Evolutionary conservation across 1,140 invertebrate genomes (phyloP).

Genomic region (Bombus waltoni): DNA sequence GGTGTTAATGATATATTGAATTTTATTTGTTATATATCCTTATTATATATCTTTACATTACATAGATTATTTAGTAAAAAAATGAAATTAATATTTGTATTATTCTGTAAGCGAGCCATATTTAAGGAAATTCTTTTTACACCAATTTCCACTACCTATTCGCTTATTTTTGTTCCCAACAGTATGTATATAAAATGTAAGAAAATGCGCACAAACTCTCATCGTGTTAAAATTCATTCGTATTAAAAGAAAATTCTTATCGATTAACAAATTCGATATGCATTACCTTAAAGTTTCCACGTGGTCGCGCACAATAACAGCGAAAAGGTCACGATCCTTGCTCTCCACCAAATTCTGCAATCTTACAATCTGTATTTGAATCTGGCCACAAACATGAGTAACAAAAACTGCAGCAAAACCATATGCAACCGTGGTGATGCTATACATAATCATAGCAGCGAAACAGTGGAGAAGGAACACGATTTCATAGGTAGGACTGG

Average conservation of each 20-base stretch:
- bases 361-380: constrained; percentile 51
- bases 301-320: constrained; percentile 38
- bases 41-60: too few relatives aligned
- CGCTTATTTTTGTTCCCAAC: too few relatives aligned
- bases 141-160: too few relatives aligned
- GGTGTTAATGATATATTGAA: too few relatives aligned
- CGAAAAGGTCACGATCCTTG: background rate
- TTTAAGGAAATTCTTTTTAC: too few relatives aligned
- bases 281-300: constrained; percentile 45
- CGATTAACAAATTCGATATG: background rate
- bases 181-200: too few relatives aligned
- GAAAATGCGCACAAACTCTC: too few relatives aligned
- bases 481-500: constrained; percentile 66
- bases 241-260: background rate
- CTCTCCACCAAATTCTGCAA: constrained; percentile 46
- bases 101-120: too few relatives aligned
- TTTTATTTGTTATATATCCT: too few relatives aligned
- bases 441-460: constrained; percentile 62
- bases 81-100: too few relatives aligned
- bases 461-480: constrained; percentile 66
- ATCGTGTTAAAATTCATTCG: background rate
- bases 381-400: constrained; percentile 68
- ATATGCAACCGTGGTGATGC: constrained; percentile 60
- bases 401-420: constrained; percentile 69
- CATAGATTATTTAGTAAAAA: too few relatives aligned